Evolutionary conservation across 2,888 invertebrate genomes (phyloP).

Genomic region (Cordilura impudica): DNA sequence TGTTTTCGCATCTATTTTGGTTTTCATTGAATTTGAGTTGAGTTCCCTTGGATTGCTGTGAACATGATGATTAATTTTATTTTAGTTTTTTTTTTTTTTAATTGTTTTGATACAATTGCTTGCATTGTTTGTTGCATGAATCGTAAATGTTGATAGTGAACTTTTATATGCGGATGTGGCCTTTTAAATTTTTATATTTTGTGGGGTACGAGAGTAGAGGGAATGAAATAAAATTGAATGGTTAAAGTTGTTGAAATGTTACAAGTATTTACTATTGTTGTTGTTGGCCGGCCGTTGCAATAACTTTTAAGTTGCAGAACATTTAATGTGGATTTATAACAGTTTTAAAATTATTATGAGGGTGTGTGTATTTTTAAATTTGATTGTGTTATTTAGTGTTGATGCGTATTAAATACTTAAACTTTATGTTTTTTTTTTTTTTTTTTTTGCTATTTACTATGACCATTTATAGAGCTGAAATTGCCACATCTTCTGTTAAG

Average conservation of each 20-base stretch:
- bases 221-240: not conserved
- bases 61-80: constrained; percentile 35
- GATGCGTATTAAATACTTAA: no score
- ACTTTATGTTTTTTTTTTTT: no score
- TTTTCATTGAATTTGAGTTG: not conserved
- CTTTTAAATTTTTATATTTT: constrained; percentile 38
- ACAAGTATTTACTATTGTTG: not conserved
- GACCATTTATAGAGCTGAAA: no score
- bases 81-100: not conserved
- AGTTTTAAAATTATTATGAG: not conserved
- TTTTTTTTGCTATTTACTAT: no score
- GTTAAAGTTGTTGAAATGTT: not conserved
- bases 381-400: no score
- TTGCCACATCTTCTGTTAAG: no score
- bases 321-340: not conserved
- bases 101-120: not conserved
- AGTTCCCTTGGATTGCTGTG: not conserved
- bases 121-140: constrained; percentile 39
- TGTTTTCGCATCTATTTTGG: not conserved
- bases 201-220: constrained; percentile 17
- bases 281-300: no score
- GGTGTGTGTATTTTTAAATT: not conserved
- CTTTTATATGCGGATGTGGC: constrained; percentile 8
- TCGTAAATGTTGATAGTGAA: constrained; percentile 23
- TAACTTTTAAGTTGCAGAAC: not conserved